phyloP scores from a whole-genome alignment of 2,888 invertebrate species.

The Esperia sulphurella region DNA sequence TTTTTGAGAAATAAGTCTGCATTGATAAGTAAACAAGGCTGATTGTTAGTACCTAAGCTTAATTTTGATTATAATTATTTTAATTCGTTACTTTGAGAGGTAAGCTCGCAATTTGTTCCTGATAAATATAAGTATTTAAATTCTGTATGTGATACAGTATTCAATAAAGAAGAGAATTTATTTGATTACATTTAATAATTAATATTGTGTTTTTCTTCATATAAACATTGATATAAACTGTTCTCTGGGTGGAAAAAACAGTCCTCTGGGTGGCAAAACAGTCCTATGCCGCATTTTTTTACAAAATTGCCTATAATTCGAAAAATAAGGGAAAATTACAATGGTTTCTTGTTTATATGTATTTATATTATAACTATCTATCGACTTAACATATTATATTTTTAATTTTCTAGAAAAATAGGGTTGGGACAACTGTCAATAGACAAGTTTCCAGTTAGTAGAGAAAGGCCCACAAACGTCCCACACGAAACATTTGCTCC shows the following conservation, averaged over 20 bases:
- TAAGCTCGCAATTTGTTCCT: constrained; percentile 2
- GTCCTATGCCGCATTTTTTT: background rate
- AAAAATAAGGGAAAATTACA: constrained; percentile 1
- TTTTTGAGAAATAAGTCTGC: too few species aligned
- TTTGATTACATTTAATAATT: constrained; percentile 14
- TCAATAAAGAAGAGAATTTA: constrained; percentile 12
- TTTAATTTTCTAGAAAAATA: constrained; percentile 3
- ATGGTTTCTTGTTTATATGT: constrained; percentile 3
- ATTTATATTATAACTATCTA: constrained; percentile 3
- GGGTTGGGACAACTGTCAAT: constrained; percentile 5
- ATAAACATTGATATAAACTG: constrained; percentile 6
- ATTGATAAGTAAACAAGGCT: too few species aligned
- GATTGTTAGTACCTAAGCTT: too few species aligned
- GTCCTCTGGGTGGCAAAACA: constrained; percentile 7
- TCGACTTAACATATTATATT: constrained; percentile 5
- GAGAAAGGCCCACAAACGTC: constrained; percentile 2
- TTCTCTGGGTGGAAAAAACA: constrained; percentile 7
- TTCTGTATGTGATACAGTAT: constrained; percentile 11
- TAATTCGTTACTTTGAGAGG: too few species aligned
- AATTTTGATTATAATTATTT: too few species aligned
- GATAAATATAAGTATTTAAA: constrained; percentile 5
- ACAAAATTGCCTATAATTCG: constrained; percentile 3
- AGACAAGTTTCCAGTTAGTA: constrained; percentile 5
- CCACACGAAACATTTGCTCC: too few species aligned
- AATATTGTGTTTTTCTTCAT: constrained; percentile 10